These are phyloP conservation scores for Riptortus pedestris DNA, from an alignment of 1,140 invertebrate genomes.

Conservation along the genomic window DNA sequence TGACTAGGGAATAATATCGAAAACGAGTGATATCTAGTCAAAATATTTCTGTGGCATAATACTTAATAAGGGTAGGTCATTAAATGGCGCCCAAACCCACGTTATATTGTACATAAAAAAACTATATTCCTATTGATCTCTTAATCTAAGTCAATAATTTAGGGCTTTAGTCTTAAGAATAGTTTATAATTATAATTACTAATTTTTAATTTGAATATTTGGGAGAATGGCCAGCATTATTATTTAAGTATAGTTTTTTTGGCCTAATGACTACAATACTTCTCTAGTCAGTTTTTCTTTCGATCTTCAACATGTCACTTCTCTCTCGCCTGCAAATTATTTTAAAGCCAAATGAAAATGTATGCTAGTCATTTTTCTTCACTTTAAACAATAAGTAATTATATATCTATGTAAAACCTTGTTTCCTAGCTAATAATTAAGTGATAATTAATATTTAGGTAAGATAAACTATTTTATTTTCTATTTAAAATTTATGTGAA, in stretches of 20 bases:
- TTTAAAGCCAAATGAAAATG: too few relatives aligned
- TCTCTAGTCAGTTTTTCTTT: too few relatives aligned
- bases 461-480: neutral
- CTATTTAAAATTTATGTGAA: slow-evolving; percentile 15
- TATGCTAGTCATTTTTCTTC: too few relatives aligned
- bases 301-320: too few relatives aligned
- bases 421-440: slow-evolving; percentile 2
- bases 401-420: neutral
- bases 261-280: neutral
- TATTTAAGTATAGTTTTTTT: neutral
- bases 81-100: slow-evolving; percentile 14
- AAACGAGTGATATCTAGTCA: slow-evolving; percentile 27
- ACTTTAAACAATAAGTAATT: neutral
- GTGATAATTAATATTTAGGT: neutral
- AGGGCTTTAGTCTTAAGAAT: neutral
- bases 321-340: too few relatives aligned
- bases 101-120: slow-evolving; percentile 23
- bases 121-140: slow-evolving; percentile 20
- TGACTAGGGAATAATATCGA: slow-evolving; percentile 9
- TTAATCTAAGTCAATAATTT: slow-evolving; percentile 22
- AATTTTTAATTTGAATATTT: neutral
- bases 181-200: neutral
- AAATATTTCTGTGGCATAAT: slow-evolving; percentile 22
- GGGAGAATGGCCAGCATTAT: neutral
- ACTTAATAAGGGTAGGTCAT: neutral